Evolutionary conservation across 2,113 vertebrate species (phyloP), one percentile per base, ranked within the genome.

Genomic region (Coracopsis vasa): DNA sequence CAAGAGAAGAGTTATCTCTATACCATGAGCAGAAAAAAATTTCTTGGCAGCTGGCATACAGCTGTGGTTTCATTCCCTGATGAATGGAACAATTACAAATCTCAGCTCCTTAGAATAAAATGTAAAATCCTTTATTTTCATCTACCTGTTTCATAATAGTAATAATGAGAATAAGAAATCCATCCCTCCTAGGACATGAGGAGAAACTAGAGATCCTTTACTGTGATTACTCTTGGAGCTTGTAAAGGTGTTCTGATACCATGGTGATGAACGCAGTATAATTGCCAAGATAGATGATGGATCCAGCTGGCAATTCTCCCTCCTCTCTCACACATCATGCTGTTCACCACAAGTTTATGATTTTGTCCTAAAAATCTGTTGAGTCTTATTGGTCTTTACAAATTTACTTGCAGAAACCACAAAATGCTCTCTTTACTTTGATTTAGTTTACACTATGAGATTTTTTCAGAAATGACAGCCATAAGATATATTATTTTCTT

Each of bases 241-340:
- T 79, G 90, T 95, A 87, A 93, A 96, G 95, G 96, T 97, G 92
- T 90, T 93, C 91, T 84, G 95, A 86, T 96, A 89, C 95, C 88
- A 94, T 91, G 86, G 96, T 91, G 95, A 97, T 86, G 92, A 95
- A 79, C 83, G 69, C n/a, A 81, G 56, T 48, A 69, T 33, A 93
- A 97, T 64, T 93, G 83, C 72, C 94, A 94, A 92, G 72, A 88
- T 2, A 81, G 90, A 90, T 3, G 13, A 91, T 56, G 65, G 92
- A 80, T 92, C 92, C 90, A 96, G 90, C 96, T 97, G 96, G 95
- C 88, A 86, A 65, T 89, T 93, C 86, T 96, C 72, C 82, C 75
- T 96, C 88, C 86, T 92, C 94, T 96, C 69, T 41, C 83, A 81
- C 65, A 89, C 65, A 94, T 94, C 86, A 88, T 75, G 72, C 92